Evolutionary conservation across 1,140 invertebrate genomes (phyloP).

Genomic region (Trichoplusia ni): DNA sequence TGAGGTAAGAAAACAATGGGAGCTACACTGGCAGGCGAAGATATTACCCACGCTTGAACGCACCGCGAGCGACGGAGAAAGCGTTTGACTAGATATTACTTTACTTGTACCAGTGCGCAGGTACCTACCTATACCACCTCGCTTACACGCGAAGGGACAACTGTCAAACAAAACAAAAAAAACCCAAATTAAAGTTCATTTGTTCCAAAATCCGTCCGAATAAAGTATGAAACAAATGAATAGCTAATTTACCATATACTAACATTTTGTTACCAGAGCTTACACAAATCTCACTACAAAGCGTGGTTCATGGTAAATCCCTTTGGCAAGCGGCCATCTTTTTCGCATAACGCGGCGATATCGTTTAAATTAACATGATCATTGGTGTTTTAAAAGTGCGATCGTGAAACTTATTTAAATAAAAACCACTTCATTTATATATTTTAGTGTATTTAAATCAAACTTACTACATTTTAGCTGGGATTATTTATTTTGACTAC

Average conservation of each 20-base stretch:
- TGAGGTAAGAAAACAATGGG: constrained; percentile 52
- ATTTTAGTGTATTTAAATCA: too few relatives aligned
- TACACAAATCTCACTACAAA: constrained; percentile 26
- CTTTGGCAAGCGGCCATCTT: constrained; percentile 53
- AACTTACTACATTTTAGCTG: constrained; percentile 10
- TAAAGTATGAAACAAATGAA: background rate
- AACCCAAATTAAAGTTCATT: background rate
- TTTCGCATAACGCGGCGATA: constrained; percentile 35
- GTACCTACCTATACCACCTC: background rate
- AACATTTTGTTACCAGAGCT: constrained; percentile 13
- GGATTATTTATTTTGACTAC: background rate
- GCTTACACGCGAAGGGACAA: background rate
- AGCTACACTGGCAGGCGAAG: constrained; percentile 33
- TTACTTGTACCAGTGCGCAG: constrained; percentile 28
- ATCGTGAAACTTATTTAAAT: constrained; percentile 36
- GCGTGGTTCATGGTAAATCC: constrained; percentile 38
- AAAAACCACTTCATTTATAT: constrained; percentile 22
- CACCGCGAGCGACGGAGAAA: constrained; percentile 48
- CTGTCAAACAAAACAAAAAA: background rate
- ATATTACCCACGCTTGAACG: constrained; percentile 54
- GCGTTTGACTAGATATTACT: constrained; percentile 37
- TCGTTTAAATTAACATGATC: constrained; percentile 47
- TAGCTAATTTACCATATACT: constrained; percentile 11
- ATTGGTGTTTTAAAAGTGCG: constrained; percentile 32
- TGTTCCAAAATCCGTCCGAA: background rate